Evolutionary conservation across 2,113 vertebrate genomes (phyloP), one percentile per base, ranked within the genome.

Genomic region (Pimephales promelas): DNA sequence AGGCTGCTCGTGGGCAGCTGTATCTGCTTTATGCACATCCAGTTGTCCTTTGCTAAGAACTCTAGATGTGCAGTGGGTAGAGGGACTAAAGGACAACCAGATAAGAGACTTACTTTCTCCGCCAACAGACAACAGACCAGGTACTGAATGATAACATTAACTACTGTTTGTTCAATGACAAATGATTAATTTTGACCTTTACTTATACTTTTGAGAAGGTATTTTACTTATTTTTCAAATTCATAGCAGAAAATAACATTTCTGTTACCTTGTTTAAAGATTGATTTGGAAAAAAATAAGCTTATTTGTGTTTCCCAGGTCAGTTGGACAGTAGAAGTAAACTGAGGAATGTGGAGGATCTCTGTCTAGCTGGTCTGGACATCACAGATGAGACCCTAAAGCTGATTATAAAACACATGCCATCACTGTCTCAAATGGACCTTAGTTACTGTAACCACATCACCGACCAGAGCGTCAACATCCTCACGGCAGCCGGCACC

Each of bases 371-470:
- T 0, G 97, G 97, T 59, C 89, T 99, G 93, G 97, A 98, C 85
- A 96, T 99, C 87, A 99, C 97, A 0, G 97, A 98, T 0, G 91
- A 94, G 0, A 97, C 97, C 3, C 92, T 98, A 88, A 94, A 95
- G 74, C 95, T 99, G 43, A 96, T 99, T 91, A 97, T 97, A 77
- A 92, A 94, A 62, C 96, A 98, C 92, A 96, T 98, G 97, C 97
- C 97, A 13, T 92, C 95, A 84, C 90, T 99, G 49, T 94, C 96
- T 89, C 96, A 94, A 88, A 94, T 99, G 87, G 96, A 98, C 84
- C 96, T 98, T 79, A 98, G 97, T 93, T 98, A 98, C 95, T 99
- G 97, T 92, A 99, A 98, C 88, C 97, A 98, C 0, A 94, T 99
- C 86, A 97, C 96, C 0, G 97, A 98, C 92, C 97, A 99, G 94